These are phyloP conservation scores for Aplysia californica DNA, from an alignment of 1,140 invertebrate genomes.

Conservation along the genomic window DNA sequence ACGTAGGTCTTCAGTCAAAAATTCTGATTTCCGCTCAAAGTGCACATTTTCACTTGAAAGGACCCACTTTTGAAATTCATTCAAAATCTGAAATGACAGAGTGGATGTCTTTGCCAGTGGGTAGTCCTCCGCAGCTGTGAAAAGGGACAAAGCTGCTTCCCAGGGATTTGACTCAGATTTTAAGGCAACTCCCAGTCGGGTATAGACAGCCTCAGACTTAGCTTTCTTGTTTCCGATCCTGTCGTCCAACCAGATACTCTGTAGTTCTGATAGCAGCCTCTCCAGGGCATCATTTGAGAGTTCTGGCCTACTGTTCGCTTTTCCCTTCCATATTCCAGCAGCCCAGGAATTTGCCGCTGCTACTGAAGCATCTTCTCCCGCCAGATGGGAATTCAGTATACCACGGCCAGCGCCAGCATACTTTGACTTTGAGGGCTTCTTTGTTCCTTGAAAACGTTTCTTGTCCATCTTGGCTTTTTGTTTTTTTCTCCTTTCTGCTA, in stretches of 20 bases:
- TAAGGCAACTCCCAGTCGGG: constrained; percentile 21
- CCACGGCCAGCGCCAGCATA: no score
- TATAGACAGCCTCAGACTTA: constrained; percentile 28
- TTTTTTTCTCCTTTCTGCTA: no score
- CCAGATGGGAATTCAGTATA: no score
- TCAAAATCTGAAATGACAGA: constrained; percentile 48
- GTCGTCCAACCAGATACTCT: constrained; percentile 34
- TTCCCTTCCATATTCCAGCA: not conserved
- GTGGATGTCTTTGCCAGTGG: constrained; percentile 49
- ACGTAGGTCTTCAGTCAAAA: constrained; percentile 41
- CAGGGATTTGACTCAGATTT: constrained; percentile 44
- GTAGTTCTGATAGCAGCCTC: constrained; percentile 13
- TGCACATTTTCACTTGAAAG: constrained; percentile 25
- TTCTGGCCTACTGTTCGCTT: not conserved
- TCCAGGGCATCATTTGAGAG: constrained; percentile 27
- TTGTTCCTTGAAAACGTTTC: no score
- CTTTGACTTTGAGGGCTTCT: no score
- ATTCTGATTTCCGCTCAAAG: constrained; percentile 13
- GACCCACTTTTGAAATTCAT: constrained; percentile 56
- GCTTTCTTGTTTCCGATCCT: constrained; percentile 31
- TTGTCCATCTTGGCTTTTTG: no score
- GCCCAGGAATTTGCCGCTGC: not conserved
- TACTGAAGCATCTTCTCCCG: not conserved
- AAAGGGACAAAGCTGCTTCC: constrained; percentile 37
- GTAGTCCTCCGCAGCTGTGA: constrained; percentile 47